Evolutionary conservation across 92 coral and sea anemone genomes (phyloP), one percentile per base, ranked within the genome.

Genomic region (Porites divaricata): DNA sequence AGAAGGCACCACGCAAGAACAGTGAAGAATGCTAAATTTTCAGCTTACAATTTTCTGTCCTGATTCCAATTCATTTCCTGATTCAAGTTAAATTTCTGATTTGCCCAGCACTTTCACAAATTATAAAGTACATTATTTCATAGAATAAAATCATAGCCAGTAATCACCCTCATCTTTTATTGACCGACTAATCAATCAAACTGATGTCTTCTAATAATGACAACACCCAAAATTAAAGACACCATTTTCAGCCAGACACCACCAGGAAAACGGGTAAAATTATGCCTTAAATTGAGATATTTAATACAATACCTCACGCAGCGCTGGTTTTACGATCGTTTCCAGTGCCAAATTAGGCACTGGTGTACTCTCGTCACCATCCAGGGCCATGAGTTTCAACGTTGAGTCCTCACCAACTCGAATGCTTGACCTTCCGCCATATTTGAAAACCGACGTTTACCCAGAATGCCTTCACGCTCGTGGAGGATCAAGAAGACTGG

Each of bases 341-440:
- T 94, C 93, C 53, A 96, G 84, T 26, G 99, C 99, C 84, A 96
- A 86, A 78, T 96, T 96, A 17, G 99, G 98, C 58, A 96, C 95
- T 19, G 93, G 91, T 35, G 97, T 88, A 52, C 96, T 93, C 79
- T 96, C 99, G 52, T 92, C 98, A 35, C 81, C 83, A 15, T 84
- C 95, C 41, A 87, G 41, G 4, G 92, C 92, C 92, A 91, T 91
- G 20, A 52, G 45, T 74, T 66, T 56, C 66, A 54, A 63, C 19
- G 63, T 22, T 67, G 52, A 53, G 51, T 79, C 23, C 45, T 24
- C 26, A 23, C 26, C 26, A 15, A 66, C 70, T 66, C 70, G 70
- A 66, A 61, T 24, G 51, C 67, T 49, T 77, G 56, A 63, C 6
- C 35, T 62, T 77, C 81, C 81, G 81, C 81, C 81, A 77, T 77